Evolutionary conservation across 2,888 invertebrate genomes (phyloP), one percentile per base, ranked within the genome.

Genomic region (Zele albiditarsus): DNA sequence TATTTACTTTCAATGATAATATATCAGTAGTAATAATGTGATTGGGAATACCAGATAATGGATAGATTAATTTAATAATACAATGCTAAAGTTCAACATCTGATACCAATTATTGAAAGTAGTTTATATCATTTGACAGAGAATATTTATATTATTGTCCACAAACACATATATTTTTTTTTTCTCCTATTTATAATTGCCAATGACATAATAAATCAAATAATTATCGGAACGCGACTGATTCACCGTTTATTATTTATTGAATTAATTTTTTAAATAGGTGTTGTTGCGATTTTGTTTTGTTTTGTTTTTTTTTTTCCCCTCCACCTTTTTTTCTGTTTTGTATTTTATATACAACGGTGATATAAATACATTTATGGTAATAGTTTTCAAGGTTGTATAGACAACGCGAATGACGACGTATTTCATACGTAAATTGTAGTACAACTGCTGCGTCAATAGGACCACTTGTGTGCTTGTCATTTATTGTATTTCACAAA

Each of bases 361-460:
- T 46, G 46, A 46, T 46, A 53, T 53, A 20, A 20, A 53, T 53
- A 20, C 5, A 53, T 53, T 53, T 53, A 53, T 53, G 53, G 53
- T 53, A 53, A 53, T 53, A 2, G 20, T 53, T 53, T 53, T 53
- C 53, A 53, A 53, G 53, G 53, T 20, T 53, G 8, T 20, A 53
- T 8, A 53, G 53, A 53, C 53, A 53, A 53, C 20, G 10, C 53
- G 20, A 53, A 20, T 23, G 8, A 4, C 8, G 53, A 20, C n/a
- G n/a, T 23, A 5, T 53, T 20, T 53, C 53, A 53, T 23, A 53
- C 53, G 53, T 53, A 53, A 53, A 53, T 53, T 53, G 53, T 53
- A 20, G 20, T 53, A 53, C 53, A 53, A 53, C 53, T 53, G 53
- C 20, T 53, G 20, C 53, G 53, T 53, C 53, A 53, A 53, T 23